Evolutionary conservation across 2,888 invertebrate genomes (phyloP).

Genomic region (Zele albiditarsus): DNA sequence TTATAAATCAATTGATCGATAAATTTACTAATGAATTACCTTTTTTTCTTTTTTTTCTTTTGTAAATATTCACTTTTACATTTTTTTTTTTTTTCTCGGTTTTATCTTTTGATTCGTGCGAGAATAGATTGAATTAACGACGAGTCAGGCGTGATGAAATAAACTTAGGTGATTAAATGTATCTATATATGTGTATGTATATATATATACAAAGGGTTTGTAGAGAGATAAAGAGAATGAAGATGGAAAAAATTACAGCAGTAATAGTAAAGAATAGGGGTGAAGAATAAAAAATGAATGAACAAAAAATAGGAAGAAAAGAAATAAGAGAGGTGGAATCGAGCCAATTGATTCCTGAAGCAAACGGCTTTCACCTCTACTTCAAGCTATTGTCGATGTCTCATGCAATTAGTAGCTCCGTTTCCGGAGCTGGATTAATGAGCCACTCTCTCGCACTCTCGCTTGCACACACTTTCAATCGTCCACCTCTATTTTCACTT

Average conservation of each 20-base stretch:
- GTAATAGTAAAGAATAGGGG: background rate
- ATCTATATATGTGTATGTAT: background rate
- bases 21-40: background rate
- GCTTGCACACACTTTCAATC: background rate
- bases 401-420: conserved; percentile 52
- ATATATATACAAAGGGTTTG: background rate
- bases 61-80: background rate
- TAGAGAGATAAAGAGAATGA: conserved; percentile 6
- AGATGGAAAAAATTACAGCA: background rate
- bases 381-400: conserved; percentile 50
- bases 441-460: conserved; percentile 44
- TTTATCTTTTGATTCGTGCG: background rate
- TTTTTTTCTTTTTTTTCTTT: background rate
- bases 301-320: conserved; percentile 15
- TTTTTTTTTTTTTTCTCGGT: background rate
- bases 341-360: conserved; percentile 48
- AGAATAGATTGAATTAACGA: conserved; percentile 10
- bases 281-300: background rate
- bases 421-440: conserved; percentile 51
- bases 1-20: background rate
- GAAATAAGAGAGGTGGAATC: conserved; percentile 25
- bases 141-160: conserved; percentile 20
- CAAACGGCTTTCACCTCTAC: conserved; percentile 35
- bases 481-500: background rate
- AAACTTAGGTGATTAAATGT: background rate